These are phyloP conservation scores for Xiphophorus maculatus DNA, from an alignment of 2,113 vertebrate genomes.

Conservation along the genomic window DNA sequence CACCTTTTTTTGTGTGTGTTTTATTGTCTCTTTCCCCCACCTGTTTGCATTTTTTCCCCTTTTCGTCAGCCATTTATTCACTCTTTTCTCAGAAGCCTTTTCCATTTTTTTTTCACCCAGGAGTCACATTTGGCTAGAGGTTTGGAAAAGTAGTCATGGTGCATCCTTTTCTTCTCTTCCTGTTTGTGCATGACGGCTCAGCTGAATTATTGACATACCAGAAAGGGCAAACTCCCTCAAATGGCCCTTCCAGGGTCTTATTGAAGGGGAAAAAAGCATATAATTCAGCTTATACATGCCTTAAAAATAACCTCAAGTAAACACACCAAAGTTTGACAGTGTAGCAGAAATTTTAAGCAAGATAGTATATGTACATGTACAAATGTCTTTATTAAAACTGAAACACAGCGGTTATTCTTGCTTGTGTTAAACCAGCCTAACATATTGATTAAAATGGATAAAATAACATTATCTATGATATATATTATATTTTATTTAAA, in stretches of 20 bases:
- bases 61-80: background rate
- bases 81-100: slow-evolving; percentile 10
- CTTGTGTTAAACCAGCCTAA: too few species aligned
- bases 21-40: background rate
- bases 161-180: slow-evolving; percentile 34
- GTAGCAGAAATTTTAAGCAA: too few species aligned
- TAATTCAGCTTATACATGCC: background rate
- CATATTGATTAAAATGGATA: too few species aligned
- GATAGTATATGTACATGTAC: too few species aligned
- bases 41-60: background rate
- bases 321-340: background rate
- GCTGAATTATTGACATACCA: slow-evolving; percentile 80
- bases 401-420: too few species aligned
- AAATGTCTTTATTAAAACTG: too few species aligned
- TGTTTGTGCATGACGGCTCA: slow-evolving; percentile 40
- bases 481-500: too few species aligned
- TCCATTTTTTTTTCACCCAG: slow-evolving; percentile 16
- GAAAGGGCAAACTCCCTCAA: slow-evolving; percentile 77
- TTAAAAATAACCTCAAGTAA: background rate
- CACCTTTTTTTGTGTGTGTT: background rate
- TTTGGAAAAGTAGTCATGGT: slow-evolving; percentile 49
- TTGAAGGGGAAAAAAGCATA: slow-evolving; percentile 40
- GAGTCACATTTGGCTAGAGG: slow-evolving; percentile 25
- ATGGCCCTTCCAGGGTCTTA: slow-evolving; percentile 69
- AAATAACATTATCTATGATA: too few species aligned